These are phyloP conservation scores for Drymodes brunneopygia DNA, from an alignment of 2,113 vertebrate species.

Conservation along the genomic window DNA sequence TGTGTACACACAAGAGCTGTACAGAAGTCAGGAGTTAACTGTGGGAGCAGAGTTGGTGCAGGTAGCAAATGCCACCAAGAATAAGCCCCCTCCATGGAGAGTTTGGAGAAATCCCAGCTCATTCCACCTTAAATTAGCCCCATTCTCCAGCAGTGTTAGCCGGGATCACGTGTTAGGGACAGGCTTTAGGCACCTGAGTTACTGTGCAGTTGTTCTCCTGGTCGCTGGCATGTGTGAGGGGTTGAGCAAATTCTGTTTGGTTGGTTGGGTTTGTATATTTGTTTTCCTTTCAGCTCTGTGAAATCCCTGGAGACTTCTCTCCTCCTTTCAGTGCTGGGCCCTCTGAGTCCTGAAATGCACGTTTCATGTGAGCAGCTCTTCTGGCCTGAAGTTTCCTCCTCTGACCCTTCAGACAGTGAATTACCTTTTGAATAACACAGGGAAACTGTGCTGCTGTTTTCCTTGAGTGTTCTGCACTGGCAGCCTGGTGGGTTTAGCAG, in stretches of 20 bases:
- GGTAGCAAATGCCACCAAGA: accelerated
- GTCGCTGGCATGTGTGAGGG: background rate
- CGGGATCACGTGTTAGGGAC: background rate
- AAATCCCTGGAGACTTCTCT: background rate
- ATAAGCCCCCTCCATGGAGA: accelerated
- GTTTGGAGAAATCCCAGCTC: background rate
- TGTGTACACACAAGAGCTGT: accelerated
- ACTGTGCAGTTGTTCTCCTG: background rate
- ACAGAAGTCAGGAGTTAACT: background rate
- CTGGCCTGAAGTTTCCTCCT: background rate
- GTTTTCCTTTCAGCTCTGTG: background rate
- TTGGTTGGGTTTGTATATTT: background rate
- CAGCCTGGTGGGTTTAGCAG: background rate
- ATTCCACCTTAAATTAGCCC: background rate
- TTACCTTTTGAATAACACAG: background rate
- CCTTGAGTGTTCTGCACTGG: background rate
- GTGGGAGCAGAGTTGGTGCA: background rate
- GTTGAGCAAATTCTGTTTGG: background rate
- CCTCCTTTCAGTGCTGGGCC: background rate
- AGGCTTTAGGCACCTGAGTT: background rate
- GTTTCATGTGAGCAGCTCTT: background rate
- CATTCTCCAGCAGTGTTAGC: background rate
- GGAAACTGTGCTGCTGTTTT: background rate
- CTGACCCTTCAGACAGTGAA: background rate
- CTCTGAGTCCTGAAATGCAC: background rate